These are phyloP conservation scores for Craterocephalus amniculus DNA, from an alignment of 2,797 vertebrate genomes.

Conservation along the genomic window DNA sequence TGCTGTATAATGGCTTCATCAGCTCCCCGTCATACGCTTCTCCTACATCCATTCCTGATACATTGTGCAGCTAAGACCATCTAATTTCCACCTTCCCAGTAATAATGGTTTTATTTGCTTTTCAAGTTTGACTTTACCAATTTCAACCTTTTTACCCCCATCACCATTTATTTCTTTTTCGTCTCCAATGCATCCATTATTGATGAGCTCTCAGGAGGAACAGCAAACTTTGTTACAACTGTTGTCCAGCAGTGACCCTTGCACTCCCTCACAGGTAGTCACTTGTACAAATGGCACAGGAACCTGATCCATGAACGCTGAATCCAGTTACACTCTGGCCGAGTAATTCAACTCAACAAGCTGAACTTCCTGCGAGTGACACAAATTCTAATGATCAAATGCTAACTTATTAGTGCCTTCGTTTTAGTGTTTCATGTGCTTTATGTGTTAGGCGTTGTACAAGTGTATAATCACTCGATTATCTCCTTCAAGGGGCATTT, in stretches of 20 bases:
- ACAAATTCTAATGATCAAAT: background rate
- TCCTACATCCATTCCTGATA: slow-evolving; percentile 9
- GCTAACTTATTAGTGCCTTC: background rate
- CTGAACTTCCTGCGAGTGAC: background rate
- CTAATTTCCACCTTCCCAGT: slow-evolving; percentile 5
- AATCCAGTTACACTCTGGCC: slow-evolving; percentile 43
- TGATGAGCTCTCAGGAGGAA: slow-evolving; percentile 29
- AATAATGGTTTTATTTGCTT: background rate
- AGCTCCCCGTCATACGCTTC: slow-evolving; percentile 23
- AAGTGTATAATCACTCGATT: slow-evolving; percentile 35
- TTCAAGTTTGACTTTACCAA: background rate
- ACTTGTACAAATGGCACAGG: slow-evolving; percentile 42
- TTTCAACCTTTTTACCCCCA: background rate
- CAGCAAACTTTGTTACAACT: slow-evolving; percentile 35
- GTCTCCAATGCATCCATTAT: slow-evolving; percentile 29
- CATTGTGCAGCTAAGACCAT: background rate
- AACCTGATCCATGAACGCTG: slow-evolving; percentile 45
- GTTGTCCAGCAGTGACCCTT: slow-evolving; percentile 44
- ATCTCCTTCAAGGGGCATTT: slow-evolving; percentile 51
- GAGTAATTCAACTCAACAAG: slow-evolving; percentile 26
- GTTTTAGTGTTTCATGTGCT: background rate
- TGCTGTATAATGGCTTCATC: slow-evolving; percentile 23
- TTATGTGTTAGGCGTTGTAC: background rate
- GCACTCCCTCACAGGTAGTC: slow-evolving; percentile 29
- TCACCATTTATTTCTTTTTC: slow-evolving; percentile 4